phyloP scores from a whole-genome alignment of 2,797 vertebrate genomes.

The Sus cebifrons region DNA sequence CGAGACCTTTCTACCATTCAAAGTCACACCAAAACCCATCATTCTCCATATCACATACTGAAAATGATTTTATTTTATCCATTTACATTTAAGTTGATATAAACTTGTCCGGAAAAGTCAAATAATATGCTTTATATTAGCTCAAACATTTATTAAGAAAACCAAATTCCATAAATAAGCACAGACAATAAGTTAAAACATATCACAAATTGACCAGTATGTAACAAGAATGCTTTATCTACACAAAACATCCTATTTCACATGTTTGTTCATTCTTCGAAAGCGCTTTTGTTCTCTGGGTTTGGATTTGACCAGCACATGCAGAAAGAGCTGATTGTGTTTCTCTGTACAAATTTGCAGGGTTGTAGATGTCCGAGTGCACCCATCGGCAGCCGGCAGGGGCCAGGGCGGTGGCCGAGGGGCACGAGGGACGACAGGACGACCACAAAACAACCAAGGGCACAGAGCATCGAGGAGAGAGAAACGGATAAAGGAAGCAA shows the following conservation, averaged over 20 bases:
- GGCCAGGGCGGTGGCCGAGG: slow-evolving; percentile 87
- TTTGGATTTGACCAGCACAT: slow-evolving; percentile 95
- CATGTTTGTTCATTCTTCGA: slow-evolving; percentile 93
- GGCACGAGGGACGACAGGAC: slow-evolving; percentile 86
- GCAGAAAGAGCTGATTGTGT: slow-evolving; percentile 93
- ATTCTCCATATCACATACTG: slow-evolving; percentile 94
- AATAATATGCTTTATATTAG: slow-evolving; percentile 95
- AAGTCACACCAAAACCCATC: slow-evolving; percentile 82
- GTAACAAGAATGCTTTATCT: slow-evolving; percentile 98
- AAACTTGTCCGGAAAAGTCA: slow-evolving; percentile 96
- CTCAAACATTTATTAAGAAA: slow-evolving; percentile 99
- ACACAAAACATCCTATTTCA: slow-evolving; percentile 99
- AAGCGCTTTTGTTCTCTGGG: slow-evolving; percentile 92
- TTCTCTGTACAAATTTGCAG: slow-evolving; percentile 91
- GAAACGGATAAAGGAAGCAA: slow-evolving; percentile 75
- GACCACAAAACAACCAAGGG: slow-evolving; percentile 85
- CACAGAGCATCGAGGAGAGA: slow-evolving; percentile 82
- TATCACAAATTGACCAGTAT: slow-evolving; percentile 98
- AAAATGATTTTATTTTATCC: slow-evolving; percentile 98
- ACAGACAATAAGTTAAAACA: slow-evolving; percentile 97
- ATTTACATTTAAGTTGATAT: slow-evolving; percentile 97
- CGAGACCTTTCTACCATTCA: not conserved
- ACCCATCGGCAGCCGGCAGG: slow-evolving; percentile 86
- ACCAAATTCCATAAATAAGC: slow-evolving; percentile 96
- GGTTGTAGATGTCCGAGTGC: slow-evolving; percentile 88